Evolutionary conservation across 64 coral and sea anemone genomes (phyloP).

Genomic region (Montipora efflorescens): DNA sequence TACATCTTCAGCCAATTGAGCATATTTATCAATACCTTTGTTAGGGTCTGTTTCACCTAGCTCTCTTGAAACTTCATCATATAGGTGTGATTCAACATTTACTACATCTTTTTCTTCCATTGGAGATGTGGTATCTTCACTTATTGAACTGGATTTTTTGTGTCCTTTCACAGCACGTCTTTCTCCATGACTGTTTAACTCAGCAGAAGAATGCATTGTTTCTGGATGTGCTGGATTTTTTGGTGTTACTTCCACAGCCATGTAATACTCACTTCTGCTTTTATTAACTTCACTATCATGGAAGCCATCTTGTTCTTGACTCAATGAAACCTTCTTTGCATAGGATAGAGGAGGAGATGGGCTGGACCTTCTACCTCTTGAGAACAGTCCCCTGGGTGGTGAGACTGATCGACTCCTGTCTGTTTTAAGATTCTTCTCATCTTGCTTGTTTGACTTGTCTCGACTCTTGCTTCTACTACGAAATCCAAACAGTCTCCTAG

Average conservation of each 20-base stretch:
- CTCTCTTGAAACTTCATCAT: not conserved
- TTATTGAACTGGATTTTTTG: not conserved
- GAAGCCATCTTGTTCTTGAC: not conserved
- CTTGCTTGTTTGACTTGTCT: constrained; percentile 35
- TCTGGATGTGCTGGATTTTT: not conserved
- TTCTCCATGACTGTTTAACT: not conserved
- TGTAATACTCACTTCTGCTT: not conserved
- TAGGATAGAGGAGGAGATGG: constrained; percentile 2
- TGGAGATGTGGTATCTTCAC: not conserved
- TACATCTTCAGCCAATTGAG: not conserved
- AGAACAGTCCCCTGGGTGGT: constrained; percentile 16
- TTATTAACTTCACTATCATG: not conserved
- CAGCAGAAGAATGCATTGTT: not conserved
- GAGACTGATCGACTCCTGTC: constrained; percentile 48
- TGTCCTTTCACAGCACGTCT: not conserved
- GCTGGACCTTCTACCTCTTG: not conserved
- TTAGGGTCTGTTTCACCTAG: not conserved
- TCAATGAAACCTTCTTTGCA: constrained; percentile 12
- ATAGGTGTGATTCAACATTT: not conserved
- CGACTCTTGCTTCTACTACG: constrained; percentile 63
- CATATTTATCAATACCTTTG: not conserved
- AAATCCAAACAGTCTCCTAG: constrained; percentile 71
- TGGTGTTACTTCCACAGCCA: not conserved
- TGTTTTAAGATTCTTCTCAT: not conserved
- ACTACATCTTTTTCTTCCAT: not conserved